These are phyloP conservation scores for Cephalotes varians DNA, from an alignment of 2,888 invertebrate genomes.

Conservation along the genomic window DNA sequence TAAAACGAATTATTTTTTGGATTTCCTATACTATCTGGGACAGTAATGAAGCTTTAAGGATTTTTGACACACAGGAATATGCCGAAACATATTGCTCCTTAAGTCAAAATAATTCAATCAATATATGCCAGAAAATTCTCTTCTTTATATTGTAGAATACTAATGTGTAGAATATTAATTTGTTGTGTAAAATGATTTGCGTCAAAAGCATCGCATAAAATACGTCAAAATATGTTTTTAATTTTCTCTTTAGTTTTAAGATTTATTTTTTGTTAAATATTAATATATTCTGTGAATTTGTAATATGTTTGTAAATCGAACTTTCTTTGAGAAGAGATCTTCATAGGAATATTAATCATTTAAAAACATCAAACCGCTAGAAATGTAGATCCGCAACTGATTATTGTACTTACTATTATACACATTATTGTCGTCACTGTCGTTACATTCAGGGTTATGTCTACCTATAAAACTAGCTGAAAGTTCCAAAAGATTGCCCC, in stretches of 20 bases:
- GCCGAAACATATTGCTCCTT: neutral
- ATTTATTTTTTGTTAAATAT: slow-evolving; percentile 3
- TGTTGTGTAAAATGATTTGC: no score
- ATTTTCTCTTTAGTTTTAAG: neutral
- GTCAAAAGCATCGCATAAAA: no score
- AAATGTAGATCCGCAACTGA: slow-evolving; percentile 29
- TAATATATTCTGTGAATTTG: neutral
- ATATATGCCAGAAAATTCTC: no score
- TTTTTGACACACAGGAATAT: neutral
- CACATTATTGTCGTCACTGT: slow-evolving; percentile 62
- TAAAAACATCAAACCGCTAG: neutral
- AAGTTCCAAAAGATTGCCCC: neutral
- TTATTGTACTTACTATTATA: slow-evolving; percentile 50
- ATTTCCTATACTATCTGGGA: no score
- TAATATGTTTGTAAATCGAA: neutral
- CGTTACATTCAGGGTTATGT: slow-evolving; percentile 55
- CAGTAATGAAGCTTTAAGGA: no score
- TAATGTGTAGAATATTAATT: no score
- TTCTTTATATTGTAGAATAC: no score
- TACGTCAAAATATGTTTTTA: no score
- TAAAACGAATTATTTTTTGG: no score
- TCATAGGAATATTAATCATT: neutral
- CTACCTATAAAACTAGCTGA: neutral
- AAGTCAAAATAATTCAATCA: no score
- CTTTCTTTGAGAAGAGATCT: neutral